These are phyloP conservation scores for Vanessa tameamea DNA, from an alignment of 1,140 invertebrate genomes.

Conservation along the genomic window DNA sequence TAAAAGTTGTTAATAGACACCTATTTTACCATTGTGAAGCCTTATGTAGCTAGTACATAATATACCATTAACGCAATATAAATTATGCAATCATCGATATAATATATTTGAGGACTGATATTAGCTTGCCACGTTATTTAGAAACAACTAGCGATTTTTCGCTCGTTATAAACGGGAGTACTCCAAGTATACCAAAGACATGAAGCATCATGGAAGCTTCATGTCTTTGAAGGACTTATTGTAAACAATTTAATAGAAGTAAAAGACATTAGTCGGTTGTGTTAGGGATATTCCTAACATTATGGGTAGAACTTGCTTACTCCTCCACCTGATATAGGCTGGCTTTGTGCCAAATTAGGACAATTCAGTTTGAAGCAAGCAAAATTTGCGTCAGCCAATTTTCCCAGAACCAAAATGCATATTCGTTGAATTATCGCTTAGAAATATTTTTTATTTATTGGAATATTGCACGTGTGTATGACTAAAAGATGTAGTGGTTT, in stretches of 20 bases:
- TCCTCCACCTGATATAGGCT: slow-evolving; percentile 4
- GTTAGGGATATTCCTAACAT: not conserved
- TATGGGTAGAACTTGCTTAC: not conserved
- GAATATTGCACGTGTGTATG: not conserved
- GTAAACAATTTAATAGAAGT: not conserved
- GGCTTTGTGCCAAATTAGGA: slow-evolving; percentile 5
- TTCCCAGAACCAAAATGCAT: not conserved
- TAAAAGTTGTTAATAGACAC: too few relatives aligned
- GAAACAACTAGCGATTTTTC: too few relatives aligned
- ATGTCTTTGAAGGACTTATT: too few relatives aligned
- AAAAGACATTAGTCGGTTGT: not conserved
- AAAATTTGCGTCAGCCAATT: slow-evolving; percentile 5
- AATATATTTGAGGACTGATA: too few relatives aligned
- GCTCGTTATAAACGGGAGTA: too few relatives aligned
- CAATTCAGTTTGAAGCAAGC: not conserved
- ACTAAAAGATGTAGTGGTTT: not conserved
- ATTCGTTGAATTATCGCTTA: not conserved
- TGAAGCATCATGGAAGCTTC: too few relatives aligned
- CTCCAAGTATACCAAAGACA: too few relatives aligned
- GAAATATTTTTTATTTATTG: slow-evolving; percentile 4
- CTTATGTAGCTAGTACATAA: too few relatives aligned
- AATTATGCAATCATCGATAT: too few relatives aligned
- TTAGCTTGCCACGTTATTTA: too few relatives aligned
- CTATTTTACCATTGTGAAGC: too few relatives aligned
- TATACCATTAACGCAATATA: too few relatives aligned